Conservation (phyloP, 1,140 invertebrate species). For the Laupala kohalensis region DNA sequence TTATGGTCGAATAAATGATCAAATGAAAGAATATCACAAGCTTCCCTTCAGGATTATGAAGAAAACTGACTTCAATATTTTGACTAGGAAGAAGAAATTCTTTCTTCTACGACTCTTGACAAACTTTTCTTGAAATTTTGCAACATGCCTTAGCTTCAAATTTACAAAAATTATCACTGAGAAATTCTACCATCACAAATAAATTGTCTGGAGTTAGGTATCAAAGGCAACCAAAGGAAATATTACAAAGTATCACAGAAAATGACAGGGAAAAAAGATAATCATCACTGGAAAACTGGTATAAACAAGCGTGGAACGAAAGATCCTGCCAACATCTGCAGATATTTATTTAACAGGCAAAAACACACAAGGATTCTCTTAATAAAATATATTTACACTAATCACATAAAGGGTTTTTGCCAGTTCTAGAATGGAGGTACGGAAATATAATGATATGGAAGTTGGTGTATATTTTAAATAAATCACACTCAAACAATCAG, state of each 20-base stretch:
- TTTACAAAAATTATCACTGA: too few relatives aligned
- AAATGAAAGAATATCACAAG: too few relatives aligned
- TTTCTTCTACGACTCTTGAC: too few relatives aligned
- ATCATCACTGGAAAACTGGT: not conserved
- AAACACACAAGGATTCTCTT: not conserved
- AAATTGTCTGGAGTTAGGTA: too few relatives aligned
- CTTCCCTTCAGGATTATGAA: too few relatives aligned
- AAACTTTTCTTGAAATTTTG: too few relatives aligned
- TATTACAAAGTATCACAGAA: not conserved
- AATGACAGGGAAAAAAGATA: not conserved
- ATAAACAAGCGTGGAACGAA: not conserved
- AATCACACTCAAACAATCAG: not conserved
- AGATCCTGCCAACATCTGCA: not conserved
- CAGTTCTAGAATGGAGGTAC: not conserved
- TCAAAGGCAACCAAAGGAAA: too few relatives aligned
- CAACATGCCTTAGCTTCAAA: too few relatives aligned
- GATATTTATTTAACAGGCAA: not conserved
- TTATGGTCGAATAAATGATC: too few relatives aligned
- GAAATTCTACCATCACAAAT: too few relatives aligned
- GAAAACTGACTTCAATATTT: too few relatives aligned
- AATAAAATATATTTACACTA: not conserved
- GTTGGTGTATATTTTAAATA: not conserved
- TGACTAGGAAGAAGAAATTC: too few relatives aligned
- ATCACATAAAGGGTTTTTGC: not conserved
- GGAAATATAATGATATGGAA: not conserved